phyloP scores from a whole-genome alignment of 2,888 invertebrate genomes.

The Andrena trimmerana region DNA sequence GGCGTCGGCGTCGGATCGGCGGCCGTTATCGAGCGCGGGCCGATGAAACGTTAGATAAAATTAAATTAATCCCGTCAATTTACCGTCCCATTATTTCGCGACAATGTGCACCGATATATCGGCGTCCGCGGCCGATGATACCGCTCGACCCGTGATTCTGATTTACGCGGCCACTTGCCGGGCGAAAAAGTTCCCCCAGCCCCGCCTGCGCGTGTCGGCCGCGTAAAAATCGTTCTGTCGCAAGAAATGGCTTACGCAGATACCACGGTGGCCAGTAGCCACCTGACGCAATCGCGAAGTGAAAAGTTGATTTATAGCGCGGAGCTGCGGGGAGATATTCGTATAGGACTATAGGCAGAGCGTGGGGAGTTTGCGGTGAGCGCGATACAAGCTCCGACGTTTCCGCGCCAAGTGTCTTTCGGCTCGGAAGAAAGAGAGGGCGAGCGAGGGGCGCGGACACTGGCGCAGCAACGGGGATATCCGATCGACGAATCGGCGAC shows the following conservation, averaged over 20 bases:
- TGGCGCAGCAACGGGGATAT: constrained; percentile 47
- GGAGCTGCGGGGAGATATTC: background rate
- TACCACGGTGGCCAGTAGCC: constrained; percentile 19
- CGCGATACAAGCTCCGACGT: constrained; percentile 53
- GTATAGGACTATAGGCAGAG: background rate
- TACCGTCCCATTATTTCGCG: constrained; percentile 45
- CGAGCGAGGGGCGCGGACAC: background rate
- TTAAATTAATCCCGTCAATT: constrained; percentile 59
- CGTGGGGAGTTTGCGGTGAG: constrained; percentile 3
- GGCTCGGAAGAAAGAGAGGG: constrained; percentile 6
- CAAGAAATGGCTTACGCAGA: constrained; percentile 52
- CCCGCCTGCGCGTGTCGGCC: background rate
- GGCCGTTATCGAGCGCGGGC: constrained; percentile 19
- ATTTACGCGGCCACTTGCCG: constrained; percentile 30
- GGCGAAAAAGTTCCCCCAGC: background rate
- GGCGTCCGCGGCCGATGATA: constrained; percentile 12
- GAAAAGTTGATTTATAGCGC: constrained; percentile 65
- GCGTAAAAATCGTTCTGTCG: constrained; percentile 41
- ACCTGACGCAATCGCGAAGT: constrained; percentile 66
- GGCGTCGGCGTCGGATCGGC: background rate
- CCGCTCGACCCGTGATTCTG: constrained; percentile 20
- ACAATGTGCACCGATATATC: constrained; percentile 30
- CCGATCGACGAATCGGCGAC: constrained; percentile 70
- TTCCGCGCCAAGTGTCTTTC: constrained; percentile 53
- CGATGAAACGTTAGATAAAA: constrained; percentile 54